Conservation (phyloP, 2,113 vertebrate genomes). For the Strigops habroptila region DNA sequence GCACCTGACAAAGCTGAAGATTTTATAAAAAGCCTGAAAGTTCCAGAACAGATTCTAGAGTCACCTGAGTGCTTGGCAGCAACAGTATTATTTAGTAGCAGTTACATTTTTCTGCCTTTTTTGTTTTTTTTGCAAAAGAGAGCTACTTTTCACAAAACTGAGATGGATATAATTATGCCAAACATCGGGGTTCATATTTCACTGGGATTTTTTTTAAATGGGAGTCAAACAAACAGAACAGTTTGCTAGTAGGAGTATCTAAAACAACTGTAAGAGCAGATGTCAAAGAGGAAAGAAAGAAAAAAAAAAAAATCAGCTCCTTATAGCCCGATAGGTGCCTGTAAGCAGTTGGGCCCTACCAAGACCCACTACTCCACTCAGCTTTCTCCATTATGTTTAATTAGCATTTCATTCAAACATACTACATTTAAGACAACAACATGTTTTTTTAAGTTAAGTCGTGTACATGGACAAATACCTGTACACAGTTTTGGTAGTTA, state of each 20-base stretch:
- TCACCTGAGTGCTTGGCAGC: slow-evolving; percentile 35
- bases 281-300: neutral
- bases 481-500: slow-evolving; percentile 44
- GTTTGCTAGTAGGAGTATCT: neutral
- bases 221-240: neutral
- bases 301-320: neutral
- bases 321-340: neutral
- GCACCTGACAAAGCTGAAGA: neutral
- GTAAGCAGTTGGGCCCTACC: neutral
- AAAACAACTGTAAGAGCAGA: neutral
- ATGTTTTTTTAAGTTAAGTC: neutral
- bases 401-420: neutral
- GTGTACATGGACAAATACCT: neutral
- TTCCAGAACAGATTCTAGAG: slow-evolving; percentile 1
- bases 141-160: neutral
- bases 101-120: neutral
- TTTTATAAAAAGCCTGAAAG: neutral
- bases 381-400: neutral
- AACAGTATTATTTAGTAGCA: neutral
- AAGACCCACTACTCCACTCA: neutral
- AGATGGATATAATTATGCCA: neutral
- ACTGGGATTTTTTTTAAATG: neutral
- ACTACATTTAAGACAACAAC: neutral
- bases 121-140: neutral
- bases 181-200: neutral